These are phyloP conservation scores for Pantherophis guttatus DNA, from an alignment of 2,113 vertebrate species.

Conservation along the genomic window DNA sequence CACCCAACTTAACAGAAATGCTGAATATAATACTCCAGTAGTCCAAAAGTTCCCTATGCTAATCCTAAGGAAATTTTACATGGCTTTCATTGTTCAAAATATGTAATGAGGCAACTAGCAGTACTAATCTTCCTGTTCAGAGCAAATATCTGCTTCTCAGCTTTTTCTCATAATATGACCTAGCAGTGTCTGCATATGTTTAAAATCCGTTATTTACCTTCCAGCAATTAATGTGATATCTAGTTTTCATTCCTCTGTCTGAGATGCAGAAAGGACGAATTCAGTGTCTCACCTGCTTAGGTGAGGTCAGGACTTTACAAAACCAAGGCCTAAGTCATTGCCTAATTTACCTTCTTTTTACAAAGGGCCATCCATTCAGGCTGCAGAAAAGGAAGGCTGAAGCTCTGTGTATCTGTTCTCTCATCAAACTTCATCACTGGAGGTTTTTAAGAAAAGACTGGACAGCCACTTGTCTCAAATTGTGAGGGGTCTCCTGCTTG, in stretches of 20 bases:
- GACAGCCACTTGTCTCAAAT: not conserved
- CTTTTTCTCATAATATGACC: not conserved
- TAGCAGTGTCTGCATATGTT: not conserved
- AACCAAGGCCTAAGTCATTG: not conserved
- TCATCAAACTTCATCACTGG: not conserved
- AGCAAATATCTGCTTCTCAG: not conserved
- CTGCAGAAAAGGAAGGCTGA: not conserved
- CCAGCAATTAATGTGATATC: not conserved
- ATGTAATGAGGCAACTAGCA: not conserved
- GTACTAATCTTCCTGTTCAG: not conserved
- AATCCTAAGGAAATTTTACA: not conserved
- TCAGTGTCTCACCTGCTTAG: not conserved
- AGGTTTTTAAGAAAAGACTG: not conserved
- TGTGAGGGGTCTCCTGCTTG: not conserved
- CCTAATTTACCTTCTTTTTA: not conserved
- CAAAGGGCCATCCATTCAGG: not conserved
- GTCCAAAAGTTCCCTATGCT: not conserved
- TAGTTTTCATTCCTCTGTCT: not conserved
- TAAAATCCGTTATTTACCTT: not conserved
- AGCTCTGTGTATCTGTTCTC: not conserved
- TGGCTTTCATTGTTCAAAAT: not conserved
- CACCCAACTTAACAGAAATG: too few species aligned
- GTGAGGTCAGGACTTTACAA: not conserved
- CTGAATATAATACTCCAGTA: not conserved
- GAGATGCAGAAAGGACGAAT: not conserved